Conservation (phyloP, 2,113 vertebrate species). For the Actenoides hombroni region DNA sequence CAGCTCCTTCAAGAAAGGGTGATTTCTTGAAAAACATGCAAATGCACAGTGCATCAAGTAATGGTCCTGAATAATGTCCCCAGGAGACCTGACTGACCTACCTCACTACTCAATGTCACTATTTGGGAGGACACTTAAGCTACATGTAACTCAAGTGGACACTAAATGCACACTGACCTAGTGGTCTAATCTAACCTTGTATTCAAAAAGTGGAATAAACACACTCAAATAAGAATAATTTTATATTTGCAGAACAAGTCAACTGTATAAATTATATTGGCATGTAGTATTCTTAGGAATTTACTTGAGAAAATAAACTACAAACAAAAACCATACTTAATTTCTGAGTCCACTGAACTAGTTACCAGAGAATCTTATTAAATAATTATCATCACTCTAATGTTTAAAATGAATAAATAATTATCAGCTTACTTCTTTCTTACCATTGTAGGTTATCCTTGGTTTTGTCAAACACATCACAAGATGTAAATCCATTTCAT, state of each 20-base stretch:
- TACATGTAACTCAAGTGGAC: not conserved
- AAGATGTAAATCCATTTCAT: conserved; percentile 97
- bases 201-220: not conserved
- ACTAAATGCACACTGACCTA: not conserved
- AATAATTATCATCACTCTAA: not conserved
- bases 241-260: not conserved
- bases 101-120: not conserved
- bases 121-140: not conserved
- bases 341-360: not conserved
- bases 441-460: conserved; percentile 96
- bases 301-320: not conserved
- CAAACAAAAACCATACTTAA: not conserved
- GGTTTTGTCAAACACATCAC: conserved; percentile 96
- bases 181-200: not conserved
- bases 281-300: not conserved
- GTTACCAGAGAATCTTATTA: not conserved
- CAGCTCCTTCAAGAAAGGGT: not conserved
- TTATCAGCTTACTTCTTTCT: conserved; percentile 60
- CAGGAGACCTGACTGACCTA: not conserved
- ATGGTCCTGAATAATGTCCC: not conserved
- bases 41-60: not conserved
- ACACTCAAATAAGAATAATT: not conserved
- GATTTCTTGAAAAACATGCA: not conserved
- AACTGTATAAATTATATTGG: not conserved
- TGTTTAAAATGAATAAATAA: not conserved